These are phyloP conservation scores for Melanotus villosus DNA, from an alignment of 2,888 invertebrate genomes.

Conservation along the genomic window DNA sequence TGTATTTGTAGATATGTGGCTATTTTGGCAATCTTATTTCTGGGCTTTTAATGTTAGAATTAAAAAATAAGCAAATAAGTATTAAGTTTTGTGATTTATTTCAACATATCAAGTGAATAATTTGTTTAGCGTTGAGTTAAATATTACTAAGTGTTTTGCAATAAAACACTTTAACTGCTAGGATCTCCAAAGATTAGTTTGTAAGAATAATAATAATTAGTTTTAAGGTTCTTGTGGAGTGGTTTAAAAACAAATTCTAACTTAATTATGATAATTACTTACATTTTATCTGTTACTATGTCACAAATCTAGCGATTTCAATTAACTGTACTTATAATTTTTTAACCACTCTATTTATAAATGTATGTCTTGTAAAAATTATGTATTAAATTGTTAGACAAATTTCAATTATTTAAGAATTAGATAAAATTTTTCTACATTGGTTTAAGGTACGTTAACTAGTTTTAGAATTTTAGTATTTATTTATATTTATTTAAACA, in stretches of 20 bases:
- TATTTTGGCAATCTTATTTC: slow-evolving; percentile 36
- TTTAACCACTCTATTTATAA: slow-evolving; percentile 13
- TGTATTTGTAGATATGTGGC: slow-evolving; percentile 21
- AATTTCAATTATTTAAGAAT: slow-evolving; percentile 26
- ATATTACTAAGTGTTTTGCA: slow-evolving; percentile 39
- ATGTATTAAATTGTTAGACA: slow-evolving; percentile 2
- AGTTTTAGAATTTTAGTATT: slow-evolving; percentile 50
- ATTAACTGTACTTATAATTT: too few relatives aligned
- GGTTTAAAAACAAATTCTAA: too few relatives aligned
- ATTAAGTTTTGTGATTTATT: slow-evolving; percentile 43
- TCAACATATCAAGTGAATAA: slow-evolving; percentile 42
- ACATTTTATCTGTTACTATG: too few relatives aligned
- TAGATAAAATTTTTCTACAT: slow-evolving; percentile 10
- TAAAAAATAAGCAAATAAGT: slow-evolving; percentile 27
- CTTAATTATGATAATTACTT: too few relatives aligned
- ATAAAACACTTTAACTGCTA: slow-evolving; percentile 38
- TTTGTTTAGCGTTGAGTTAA: slow-evolving; percentile 32
- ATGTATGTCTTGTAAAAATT: not conserved
- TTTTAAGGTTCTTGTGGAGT: not conserved
- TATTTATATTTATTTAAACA: slow-evolving; percentile 42
- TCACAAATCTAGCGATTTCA: too few relatives aligned
- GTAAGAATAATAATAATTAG: slow-evolving; percentile 1
- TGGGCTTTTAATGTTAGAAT: slow-evolving; percentile 32
- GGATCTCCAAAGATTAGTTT: slow-evolving; percentile 42
- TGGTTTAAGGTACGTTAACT: slow-evolving; percentile 45